Conservation (phyloP, 2,797 vertebrate genomes). For the Enteromius unitaeniatus region DNA sequence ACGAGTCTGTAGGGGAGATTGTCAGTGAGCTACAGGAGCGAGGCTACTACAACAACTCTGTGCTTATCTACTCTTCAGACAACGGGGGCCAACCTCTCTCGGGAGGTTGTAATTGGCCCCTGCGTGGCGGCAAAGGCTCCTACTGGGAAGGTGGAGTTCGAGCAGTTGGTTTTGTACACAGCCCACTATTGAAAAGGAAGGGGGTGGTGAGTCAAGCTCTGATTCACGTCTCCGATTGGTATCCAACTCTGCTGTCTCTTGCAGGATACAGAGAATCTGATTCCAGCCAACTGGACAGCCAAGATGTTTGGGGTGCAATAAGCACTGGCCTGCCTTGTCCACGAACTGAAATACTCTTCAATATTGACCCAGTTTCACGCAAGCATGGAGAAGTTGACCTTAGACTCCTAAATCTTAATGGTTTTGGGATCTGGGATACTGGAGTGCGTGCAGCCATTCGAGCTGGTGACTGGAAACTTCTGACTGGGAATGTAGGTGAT, state of each 20-base stretch:
- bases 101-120: slow-evolving; percentile 93
- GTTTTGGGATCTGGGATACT: slow-evolving; percentile 95
- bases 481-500: slow-evolving; percentile 91
- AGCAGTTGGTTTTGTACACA: slow-evolving; percentile 92
- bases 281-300: slow-evolving; percentile 83
- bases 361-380: slow-evolving; percentile 93
- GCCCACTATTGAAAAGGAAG: slow-evolving; percentile 87
- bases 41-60: slow-evolving; percentile 86
- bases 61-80: slow-evolving; percentile 93
- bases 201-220: slow-evolving; percentile 85
- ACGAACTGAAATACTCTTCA: slow-evolving; percentile 91
- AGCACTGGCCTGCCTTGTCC: slow-evolving; percentile 87
- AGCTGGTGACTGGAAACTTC: slow-evolving; percentile 90
- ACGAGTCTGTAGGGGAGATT: slow-evolving; percentile 85
- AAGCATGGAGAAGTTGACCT: slow-evolving; percentile 81
- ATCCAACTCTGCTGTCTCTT: slow-evolving; percentile 87
- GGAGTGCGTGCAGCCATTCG: slow-evolving; percentile 89
- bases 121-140: slow-evolving; percentile 92
- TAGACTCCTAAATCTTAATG: slow-evolving; percentile 78
- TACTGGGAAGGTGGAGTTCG: slow-evolving; percentile 95
- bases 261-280: slow-evolving; percentile 79
- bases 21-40: slow-evolving; percentile 82
- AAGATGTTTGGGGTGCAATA: slow-evolving; percentile 89
- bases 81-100: slow-evolving; percentile 90
- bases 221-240: slow-evolving; percentile 95